These are phyloP conservation scores for Muraenolepis orangiensis DNA, from an alignment of 2,797 vertebrate genomes.

Conservation along the genomic window DNA sequence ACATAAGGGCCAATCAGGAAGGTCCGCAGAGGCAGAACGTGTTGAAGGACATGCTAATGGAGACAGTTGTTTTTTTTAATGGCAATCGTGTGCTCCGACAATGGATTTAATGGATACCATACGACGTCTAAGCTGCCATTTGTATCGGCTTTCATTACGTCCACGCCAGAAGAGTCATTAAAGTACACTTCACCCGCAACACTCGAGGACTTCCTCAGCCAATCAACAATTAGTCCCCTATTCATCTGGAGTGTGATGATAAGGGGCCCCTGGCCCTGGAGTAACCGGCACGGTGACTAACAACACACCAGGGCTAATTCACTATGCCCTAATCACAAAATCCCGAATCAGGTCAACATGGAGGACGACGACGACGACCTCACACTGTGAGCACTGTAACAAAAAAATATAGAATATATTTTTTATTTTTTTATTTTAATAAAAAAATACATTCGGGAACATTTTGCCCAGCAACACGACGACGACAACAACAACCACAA, in stretches of 20 bases:
- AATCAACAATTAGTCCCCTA: too few relatives aligned
- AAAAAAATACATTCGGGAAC: slow-evolving; percentile 78
- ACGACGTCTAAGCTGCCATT: too few relatives aligned
- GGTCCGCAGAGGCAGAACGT: neutral
- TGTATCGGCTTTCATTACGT: too few relatives aligned
- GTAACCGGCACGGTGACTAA: slow-evolving; percentile 8
- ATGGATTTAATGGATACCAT: neutral
- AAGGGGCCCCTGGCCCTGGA: too few relatives aligned
- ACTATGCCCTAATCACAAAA: slow-evolving; percentile 27
- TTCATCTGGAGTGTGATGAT: too few relatives aligned
- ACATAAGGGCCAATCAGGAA: slow-evolving; percentile 32
- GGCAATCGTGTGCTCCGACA: too few relatives aligned
- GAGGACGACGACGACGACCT: slow-evolving; percentile 6
- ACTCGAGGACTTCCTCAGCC: too few relatives aligned
- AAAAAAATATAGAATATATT: slow-evolving; percentile 76
- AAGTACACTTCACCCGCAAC: too few relatives aligned
- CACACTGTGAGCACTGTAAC: slow-evolving; percentile 48
- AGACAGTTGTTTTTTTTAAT: too few relatives aligned
- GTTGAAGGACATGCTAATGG: too few relatives aligned
- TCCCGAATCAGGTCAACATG: neutral
- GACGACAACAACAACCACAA: slow-evolving; percentile 25
- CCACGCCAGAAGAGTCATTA: too few relatives aligned
- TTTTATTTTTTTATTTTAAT: slow-evolving; percentile 41
- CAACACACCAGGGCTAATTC: neutral
- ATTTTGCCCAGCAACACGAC: slow-evolving; percentile 36